phyloP scores from a whole-genome alignment of 2,888 invertebrate genomes.

The Heliconius ismenius region DNA sequence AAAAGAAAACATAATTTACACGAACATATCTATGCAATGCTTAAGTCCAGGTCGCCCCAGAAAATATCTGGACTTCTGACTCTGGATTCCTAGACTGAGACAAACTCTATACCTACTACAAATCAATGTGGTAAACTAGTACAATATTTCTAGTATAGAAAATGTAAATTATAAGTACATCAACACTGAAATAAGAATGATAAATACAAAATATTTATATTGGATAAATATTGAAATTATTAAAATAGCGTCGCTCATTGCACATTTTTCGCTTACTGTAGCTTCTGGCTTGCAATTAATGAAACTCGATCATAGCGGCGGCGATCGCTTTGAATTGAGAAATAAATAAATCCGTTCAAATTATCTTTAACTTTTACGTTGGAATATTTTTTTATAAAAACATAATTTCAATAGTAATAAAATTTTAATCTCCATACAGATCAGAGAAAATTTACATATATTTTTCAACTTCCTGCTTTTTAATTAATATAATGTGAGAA shows the following conservation, averaged over 20 bases:
- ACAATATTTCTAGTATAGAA: neutral
- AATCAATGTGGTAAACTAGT: neutral
- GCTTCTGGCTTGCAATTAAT: conserved; percentile 35
- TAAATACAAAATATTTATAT: neutral
- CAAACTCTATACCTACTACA: neutral
- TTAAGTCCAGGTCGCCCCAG: too few relatives aligned
- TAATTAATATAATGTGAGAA: neutral
- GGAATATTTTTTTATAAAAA: neutral
- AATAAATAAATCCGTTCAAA: conserved; percentile 47
- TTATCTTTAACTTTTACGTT: conserved; percentile 42
- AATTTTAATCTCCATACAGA: too few relatives aligned
- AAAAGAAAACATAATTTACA: too few relatives aligned
- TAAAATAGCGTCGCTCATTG: conserved; percentile 1
- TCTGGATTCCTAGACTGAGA: too few relatives aligned
- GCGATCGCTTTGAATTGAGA: conserved; percentile 43
- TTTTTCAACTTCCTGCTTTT: neutral
- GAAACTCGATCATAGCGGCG: conserved; percentile 40
- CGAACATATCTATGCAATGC: too few relatives aligned
- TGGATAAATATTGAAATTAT: conserved; percentile 4
- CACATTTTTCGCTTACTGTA: conserved; percentile 18
- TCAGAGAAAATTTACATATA: neutral
- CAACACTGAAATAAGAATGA: neutral
- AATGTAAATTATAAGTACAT: neutral
- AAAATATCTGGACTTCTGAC: too few relatives aligned
- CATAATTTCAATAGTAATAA: neutral